Evolutionary conservation across 2,888 invertebrate genomes (phyloP).

Genomic region (Nomada fabriciana): DNA sequence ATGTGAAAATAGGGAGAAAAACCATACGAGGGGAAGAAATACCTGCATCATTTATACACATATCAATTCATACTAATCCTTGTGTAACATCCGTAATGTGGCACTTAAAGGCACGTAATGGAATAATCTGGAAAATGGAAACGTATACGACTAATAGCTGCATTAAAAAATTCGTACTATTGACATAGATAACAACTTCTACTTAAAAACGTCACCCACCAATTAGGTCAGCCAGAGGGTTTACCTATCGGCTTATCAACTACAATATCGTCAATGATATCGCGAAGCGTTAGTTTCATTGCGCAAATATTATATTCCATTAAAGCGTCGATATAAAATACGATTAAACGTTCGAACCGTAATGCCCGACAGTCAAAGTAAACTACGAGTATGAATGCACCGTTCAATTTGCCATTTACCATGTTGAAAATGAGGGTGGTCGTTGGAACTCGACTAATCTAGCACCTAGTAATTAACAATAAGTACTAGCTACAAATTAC

Average conservation of each 20-base stretch:
- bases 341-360: slow-evolving; percentile 11
- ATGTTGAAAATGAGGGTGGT: not conserved
- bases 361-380: not conserved
- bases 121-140: slow-evolving; percentile 4
- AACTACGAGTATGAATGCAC: slow-evolving; percentile 20
- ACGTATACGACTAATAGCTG: not conserved
- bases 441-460: not conserved
- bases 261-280: not conserved
- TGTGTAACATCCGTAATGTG: too few species aligned
- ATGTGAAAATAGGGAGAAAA: too few species aligned
- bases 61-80: too few species aligned
- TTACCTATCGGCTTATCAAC: slow-evolving; percentile 2
- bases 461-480: not conserved
- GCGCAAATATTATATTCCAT: slow-evolving; percentile 28
- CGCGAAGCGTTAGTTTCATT: not conserved
- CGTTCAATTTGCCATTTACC: slow-evolving; percentile 13
- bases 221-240: slow-evolving; percentile 8
- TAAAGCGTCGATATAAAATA: not conserved
- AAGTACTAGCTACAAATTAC: not conserved
- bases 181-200: slow-evolving; percentile 7
- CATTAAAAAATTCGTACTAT: slow-evolving; percentile 17
- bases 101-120: not conserved
- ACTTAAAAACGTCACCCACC: not conserved
- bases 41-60: too few species aligned
- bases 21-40: too few species aligned